Conservation (phyloP, 1,140 invertebrate genomes). For the Bombus impatiens region DNA sequence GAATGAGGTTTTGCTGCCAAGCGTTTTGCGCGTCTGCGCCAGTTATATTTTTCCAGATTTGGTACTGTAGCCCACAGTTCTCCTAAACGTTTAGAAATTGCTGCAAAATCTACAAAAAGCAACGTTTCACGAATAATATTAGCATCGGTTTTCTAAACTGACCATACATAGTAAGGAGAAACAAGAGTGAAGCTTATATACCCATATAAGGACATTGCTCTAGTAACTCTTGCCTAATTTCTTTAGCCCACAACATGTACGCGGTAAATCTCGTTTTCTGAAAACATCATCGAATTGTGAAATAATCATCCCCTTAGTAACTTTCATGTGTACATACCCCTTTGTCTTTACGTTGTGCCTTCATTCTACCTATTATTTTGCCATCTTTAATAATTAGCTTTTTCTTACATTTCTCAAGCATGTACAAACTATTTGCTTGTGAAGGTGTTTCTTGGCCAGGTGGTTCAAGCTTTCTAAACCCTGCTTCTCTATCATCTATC, state of each 20-base stretch:
- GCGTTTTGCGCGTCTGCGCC: conserved; percentile 89
- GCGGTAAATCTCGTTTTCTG: conserved; percentile 92
- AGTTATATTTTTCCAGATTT: conserved; percentile 85
- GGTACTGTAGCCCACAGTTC: conserved; percentile 92
- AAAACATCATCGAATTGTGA: conserved; percentile 66
- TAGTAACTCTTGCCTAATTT: conserved; percentile 88
- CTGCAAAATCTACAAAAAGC: conserved; percentile 87
- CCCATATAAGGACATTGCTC: conserved; percentile 89
- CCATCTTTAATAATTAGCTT: conserved; percentile 89
- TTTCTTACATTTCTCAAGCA: conserved; percentile 91
- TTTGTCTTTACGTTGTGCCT: conserved; percentile 90
- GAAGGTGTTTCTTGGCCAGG: conserved; percentile 81
- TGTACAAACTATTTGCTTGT: conserved; percentile 87
- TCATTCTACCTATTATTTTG: conserved; percentile 87
- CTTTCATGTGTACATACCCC: conserved; percentile 81
- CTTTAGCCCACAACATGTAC: conserved; percentile 95
- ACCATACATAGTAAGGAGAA: conserved; percentile 18
- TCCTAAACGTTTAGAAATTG: conserved; percentile 90
- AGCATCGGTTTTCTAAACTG: conserved; percentile 10
- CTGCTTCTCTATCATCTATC: conserved; percentile 81
- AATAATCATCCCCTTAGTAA: conserved; percentile 49
- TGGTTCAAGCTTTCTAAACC: conserved; percentile 83
- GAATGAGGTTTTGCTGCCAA: conserved; percentile 83
- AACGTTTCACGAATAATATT: conserved; percentile 74
- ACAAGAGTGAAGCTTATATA: conserved; percentile 71